phyloP scores from a whole-genome alignment of 2,888 invertebrate genomes.

The Macropis europaea region DNA sequence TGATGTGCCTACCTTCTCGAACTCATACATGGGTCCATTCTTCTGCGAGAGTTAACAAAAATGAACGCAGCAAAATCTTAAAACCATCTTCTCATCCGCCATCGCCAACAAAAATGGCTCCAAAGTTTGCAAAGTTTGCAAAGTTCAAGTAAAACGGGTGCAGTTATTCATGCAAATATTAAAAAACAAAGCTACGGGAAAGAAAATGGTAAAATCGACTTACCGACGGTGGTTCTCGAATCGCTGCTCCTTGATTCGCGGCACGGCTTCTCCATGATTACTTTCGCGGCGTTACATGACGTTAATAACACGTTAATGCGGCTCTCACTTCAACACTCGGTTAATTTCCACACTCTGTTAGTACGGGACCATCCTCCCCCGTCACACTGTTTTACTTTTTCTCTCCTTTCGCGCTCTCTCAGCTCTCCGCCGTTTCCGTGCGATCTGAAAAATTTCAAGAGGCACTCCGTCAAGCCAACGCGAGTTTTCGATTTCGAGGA shows the following conservation, averaged over 20 bases:
- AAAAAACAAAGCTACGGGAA: not conserved
- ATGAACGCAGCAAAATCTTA: too few relatives aligned
- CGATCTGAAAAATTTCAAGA: constrained; percentile 43
- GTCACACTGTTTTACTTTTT: not conserved
- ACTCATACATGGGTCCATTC: too few relatives aligned
- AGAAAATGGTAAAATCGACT: constrained; percentile 28
- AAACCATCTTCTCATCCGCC: too few relatives aligned
- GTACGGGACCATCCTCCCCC: constrained; percentile 48
- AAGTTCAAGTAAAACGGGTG: not conserved
- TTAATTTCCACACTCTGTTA: constrained; percentile 56
- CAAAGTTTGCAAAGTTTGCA: too few relatives aligned
- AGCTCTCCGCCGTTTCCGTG: not conserved
- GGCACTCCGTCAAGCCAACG: too few relatives aligned
- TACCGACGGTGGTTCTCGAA: constrained; percentile 34
- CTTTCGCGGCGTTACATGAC: constrained; percentile 49
- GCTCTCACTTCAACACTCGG: constrained; percentile 50
- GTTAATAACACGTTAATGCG: constrained; percentile 60
- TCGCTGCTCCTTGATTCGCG: constrained; percentile 10
- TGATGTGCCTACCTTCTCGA: too few relatives aligned
- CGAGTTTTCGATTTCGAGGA: too few relatives aligned
- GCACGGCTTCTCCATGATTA: constrained; percentile 44
- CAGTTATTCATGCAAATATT: not conserved
- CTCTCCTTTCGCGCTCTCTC: too few relatives aligned
- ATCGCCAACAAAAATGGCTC: too few relatives aligned
- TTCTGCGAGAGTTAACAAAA: too few relatives aligned